Conservation (phyloP, 2,888 invertebrate species). For the Danaus chrysippus region DNA sequence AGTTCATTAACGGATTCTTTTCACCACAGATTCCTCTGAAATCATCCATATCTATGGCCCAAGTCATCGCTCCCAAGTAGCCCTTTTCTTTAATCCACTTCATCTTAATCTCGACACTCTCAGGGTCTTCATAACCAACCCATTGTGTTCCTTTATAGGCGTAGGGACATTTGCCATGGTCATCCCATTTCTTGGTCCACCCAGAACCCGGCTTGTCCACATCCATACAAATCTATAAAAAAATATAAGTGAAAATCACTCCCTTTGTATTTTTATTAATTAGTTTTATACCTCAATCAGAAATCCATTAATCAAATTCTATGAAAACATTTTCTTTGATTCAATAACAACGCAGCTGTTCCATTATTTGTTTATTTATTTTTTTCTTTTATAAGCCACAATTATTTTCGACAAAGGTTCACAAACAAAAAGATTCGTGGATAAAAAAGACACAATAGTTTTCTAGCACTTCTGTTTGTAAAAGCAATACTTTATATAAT, state of each 20-base stretch:
- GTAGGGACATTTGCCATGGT: slow-evolving; percentile 89
- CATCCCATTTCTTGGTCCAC: slow-evolving; percentile 93
- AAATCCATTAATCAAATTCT: background rate
- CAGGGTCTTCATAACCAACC: slow-evolving; percentile 93
- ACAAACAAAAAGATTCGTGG: background rate
- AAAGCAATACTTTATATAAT: background rate
- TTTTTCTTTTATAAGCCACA: slow-evolving; percentile 1
- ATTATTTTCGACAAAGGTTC: background rate
- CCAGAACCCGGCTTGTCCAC: slow-evolving; percentile 83
- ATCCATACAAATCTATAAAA: slow-evolving; percentile 85
- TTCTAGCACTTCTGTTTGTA: background rate
- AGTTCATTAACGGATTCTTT: slow-evolving; percentile 85
- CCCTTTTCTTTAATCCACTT: slow-evolving; percentile 91
- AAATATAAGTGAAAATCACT: background rate
- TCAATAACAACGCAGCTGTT: slow-evolving; percentile 6
- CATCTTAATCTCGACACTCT: slow-evolving; percentile 93
- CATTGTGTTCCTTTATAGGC: slow-evolving; percentile 93
- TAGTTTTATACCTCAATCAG: background rate
- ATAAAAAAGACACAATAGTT: background rate
- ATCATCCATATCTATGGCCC: slow-evolving; percentile 96
- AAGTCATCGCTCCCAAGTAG: slow-evolving; percentile 91
- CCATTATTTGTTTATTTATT: background rate
- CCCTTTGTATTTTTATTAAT: background rate
- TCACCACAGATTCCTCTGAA: slow-evolving; percentile 90
- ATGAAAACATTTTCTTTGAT: background rate